Percentiles rank a stretch among this genome's conserved stretches.
Conservation (phyloP, 1,140 invertebrate species). For the Achatina immaculata region DNA sequence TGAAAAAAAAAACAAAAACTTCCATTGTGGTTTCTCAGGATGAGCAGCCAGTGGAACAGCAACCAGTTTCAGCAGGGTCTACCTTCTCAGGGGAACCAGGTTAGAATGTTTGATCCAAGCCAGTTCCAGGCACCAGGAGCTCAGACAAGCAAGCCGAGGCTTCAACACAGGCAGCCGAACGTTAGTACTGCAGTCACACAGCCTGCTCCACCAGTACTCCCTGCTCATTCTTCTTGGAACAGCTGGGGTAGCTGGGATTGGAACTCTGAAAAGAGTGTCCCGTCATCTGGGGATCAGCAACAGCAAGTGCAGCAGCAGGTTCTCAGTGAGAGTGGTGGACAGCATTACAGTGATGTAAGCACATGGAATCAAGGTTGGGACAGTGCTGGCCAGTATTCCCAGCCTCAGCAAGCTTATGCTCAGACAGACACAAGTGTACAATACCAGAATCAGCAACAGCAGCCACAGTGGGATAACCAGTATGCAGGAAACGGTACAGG, state of each 20-base stretch:
- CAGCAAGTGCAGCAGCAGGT: not conserved
- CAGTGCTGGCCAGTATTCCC: not conserved
- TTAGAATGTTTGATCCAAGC: constrained; percentile 58
- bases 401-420: constrained; percentile 11
- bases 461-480: not conserved
- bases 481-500: no score
- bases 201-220: not conserved
- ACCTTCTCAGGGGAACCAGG: constrained; percentile 34
- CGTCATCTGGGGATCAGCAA: not conserved
- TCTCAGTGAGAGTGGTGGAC: not conserved
- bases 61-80: constrained; percentile 21
- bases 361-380: constrained; percentile 27
- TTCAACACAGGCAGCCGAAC: constrained; percentile 23
- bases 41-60: constrained; percentile 23
- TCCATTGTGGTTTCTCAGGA: not conserved
- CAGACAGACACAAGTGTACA: not conserved
- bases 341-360: constrained; percentile 14
- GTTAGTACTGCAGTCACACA: constrained; percentile 8
- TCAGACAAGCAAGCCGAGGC: not conserved
- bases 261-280: constrained; percentile 33
- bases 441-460: not conserved
- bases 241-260: constrained; percentile 46
- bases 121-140: constrained; percentile 41
- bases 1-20: no score
- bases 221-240: constrained; percentile 36